Percentiles rank a stretch among this genome's conserved stretches.
phyloP scores from a whole-genome alignment of 2,797 vertebrate species.

The Apogon hyalosoma region DNA sequence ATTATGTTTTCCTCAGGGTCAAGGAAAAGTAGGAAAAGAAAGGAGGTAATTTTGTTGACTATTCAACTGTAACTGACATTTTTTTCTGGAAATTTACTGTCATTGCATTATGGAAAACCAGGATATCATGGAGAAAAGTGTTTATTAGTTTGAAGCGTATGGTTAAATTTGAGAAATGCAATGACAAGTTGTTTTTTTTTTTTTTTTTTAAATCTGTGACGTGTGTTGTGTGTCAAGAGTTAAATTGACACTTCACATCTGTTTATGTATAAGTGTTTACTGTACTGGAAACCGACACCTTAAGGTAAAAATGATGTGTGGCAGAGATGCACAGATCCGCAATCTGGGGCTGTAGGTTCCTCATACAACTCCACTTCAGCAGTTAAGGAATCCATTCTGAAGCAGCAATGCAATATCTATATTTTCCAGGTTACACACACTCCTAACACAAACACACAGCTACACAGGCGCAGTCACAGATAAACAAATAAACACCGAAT shows the following conservation, averaged over 20 bases:
- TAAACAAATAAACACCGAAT: constrained; percentile 60
- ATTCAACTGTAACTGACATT: no score
- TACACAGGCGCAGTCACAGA: constrained; percentile 16
- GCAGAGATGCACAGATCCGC: constrained; percentile 5
- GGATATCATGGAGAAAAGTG: no score
- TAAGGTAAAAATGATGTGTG: constrained; percentile 36
- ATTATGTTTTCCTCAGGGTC: no score
- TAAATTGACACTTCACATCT: constrained; percentile 39
- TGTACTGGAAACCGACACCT: constrained; percentile 25
- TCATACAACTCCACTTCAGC: constrained; percentile 2
- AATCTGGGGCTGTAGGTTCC: constrained; percentile 18
- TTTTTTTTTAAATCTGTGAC: constrained; percentile 4
- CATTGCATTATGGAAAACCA: no score
- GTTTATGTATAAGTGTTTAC: constrained; percentile 36
- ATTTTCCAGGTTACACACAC: constrained; percentile 31
- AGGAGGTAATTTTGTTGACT: no score
- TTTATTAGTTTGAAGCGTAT: no score
- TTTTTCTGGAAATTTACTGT: no score
- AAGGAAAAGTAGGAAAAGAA: no score
- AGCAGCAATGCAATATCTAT: constrained; percentile 33
- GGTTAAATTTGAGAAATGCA: no score
- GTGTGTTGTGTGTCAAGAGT: constrained; percentile 12
- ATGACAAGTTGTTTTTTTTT: no score
- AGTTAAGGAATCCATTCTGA: constrained; percentile 41
- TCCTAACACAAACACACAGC: constrained; percentile 39